Base-by-base conservation (phyloP, 2,888 invertebrate species). In the Matsumyia berberina region DNA sequence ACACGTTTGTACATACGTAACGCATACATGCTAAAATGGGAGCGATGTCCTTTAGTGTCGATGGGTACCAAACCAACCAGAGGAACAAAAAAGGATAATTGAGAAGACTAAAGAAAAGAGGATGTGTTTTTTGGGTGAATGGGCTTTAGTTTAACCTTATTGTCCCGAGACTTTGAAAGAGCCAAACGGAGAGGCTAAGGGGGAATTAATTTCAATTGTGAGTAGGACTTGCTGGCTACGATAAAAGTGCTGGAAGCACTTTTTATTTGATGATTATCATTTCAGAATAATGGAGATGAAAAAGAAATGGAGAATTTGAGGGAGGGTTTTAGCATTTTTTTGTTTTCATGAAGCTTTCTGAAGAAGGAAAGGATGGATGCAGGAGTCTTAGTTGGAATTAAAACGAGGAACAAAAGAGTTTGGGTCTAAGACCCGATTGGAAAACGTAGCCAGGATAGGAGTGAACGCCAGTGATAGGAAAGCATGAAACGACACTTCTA, bases 21-120 rank as follows among this genome's bases (percentile, higher is more conserved):
- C 51, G 69, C 51, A 24, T 24, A 4, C 4, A 24, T 24, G 4
- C 24, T 3, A 37, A 76, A 67, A 69, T 64, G 67, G 60, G 77
- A 70, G 77, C 69, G 64, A 77, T 81, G 69, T 64, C 51, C 69
- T 64, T 69, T 69, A 57, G 62, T 76, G 57, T 42, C 49, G 9
- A 51, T 60, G 51, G 44, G 33, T 64, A 44, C 9, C 17, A 51
- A 17, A 12, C 8, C 5, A 5, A 5, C 1, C 19, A 24, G n/a
- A 42, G 11, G 7, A 8, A 73, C 12, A 37, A 15, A 19, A 24
- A 55, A 44, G 53, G 49, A 76, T 67, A 66, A 67, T 67, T 67
- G 53, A 67, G 46, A 33, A 42, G 44, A 42, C 67, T n/a, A 19
- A 17, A 76, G 17, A 35, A 31, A 42, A 81, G 60, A 33, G 46